Evolutionary conservation across 2,888 invertebrate genomes (phyloP).

Genomic region (Meganola albula): DNA sequence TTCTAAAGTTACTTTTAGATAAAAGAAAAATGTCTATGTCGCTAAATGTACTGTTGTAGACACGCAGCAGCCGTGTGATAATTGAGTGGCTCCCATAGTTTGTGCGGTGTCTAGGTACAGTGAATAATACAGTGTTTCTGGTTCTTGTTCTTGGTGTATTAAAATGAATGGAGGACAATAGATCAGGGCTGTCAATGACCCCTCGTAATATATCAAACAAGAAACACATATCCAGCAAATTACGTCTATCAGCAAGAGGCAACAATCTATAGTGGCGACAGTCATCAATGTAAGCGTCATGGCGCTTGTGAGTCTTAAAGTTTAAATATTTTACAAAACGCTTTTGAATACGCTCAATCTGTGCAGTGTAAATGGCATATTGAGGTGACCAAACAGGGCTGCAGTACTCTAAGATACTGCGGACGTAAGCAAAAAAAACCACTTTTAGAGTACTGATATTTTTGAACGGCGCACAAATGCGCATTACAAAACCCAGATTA

Average conservation of each 20-base stretch:
- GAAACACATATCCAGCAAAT: background rate
- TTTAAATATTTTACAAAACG: background rate
- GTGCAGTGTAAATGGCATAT: background rate
- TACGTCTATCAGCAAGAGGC: background rate
- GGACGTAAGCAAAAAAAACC: slow-evolving; percentile 2
- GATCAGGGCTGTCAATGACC: background rate
- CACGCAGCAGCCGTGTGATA: too few relatives aligned
- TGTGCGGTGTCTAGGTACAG: too few relatives aligned
- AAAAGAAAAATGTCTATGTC: too few relatives aligned
- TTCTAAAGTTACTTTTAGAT: too few relatives aligned
- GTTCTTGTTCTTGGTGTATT: too few relatives aligned
- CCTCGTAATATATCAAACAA: background rate
- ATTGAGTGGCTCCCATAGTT: too few relatives aligned
- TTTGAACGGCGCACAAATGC: slow-evolving; percentile 2
- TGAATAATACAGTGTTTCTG: too few relatives aligned
- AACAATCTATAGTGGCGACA: background rate
- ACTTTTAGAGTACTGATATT: background rate
- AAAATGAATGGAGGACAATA: too few relatives aligned
- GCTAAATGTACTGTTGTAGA: too few relatives aligned
- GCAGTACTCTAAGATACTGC: background rate
- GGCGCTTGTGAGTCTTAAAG: background rate
- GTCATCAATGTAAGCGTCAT: background rate
- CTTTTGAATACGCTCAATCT: background rate
- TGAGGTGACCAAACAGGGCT: background rate
- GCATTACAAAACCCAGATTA: slow-evolving; percentile 3